phyloP scores from a whole-genome alignment of 2,888 invertebrate genomes.

The Stegophylla sp. region DNA sequence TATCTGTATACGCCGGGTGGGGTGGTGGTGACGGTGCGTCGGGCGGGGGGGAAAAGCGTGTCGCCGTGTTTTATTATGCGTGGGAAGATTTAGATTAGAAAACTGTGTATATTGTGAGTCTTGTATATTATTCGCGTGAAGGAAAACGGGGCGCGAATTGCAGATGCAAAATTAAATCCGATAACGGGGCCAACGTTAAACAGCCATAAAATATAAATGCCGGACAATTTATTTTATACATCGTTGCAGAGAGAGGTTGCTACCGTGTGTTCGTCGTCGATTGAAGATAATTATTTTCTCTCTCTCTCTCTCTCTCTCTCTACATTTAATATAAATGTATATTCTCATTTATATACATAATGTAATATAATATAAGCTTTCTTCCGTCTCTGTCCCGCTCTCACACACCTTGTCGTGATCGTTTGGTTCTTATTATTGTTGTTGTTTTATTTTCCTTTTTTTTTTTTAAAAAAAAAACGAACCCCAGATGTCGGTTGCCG shows the following conservation, averaged over 20 bases:
- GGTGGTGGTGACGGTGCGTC: not conserved
- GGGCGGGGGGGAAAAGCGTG: conserved; percentile 30
- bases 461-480: too few species aligned
- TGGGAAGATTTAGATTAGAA: conserved; percentile 59
- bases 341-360: conserved; percentile 38
- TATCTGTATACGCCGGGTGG: not conserved
- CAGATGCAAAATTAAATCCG: conserved; percentile 57
- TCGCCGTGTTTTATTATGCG: conserved; percentile 48
- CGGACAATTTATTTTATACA: conserved; percentile 54
- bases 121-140: not conserved
- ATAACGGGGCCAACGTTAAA: conserved; percentile 55
- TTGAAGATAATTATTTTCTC: conserved; percentile 51
- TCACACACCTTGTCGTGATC: conserved; percentile 54
- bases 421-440: conserved; percentile 60
- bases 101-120: not conserved
- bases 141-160: conserved; percentile 55
- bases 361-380: conserved; percentile 14
- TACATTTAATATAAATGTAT: too few species aligned
- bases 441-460: not conserved
- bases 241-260: conserved; percentile 49
- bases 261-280: conserved; percentile 51
- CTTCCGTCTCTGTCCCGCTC: conserved; percentile 44
- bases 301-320: not conserved
- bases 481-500: conserved; percentile 55
- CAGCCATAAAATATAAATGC: conserved; percentile 48